Evolutionary conservation across 2,113 vertebrate genomes (phyloP).

Genomic region (Haemorhous mexicanus): DNA sequence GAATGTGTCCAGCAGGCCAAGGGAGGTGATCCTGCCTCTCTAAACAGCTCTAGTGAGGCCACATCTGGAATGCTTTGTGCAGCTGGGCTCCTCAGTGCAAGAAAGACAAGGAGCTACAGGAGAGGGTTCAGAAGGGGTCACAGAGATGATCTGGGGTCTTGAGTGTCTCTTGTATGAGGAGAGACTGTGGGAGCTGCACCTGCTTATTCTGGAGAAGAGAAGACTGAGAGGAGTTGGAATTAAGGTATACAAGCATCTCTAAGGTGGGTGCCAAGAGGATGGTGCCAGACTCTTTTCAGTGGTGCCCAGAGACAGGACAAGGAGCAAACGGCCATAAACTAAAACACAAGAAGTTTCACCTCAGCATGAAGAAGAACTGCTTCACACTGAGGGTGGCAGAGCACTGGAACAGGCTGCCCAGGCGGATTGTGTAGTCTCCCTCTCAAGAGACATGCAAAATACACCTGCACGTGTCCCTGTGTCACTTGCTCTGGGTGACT

Average conservation of each 20-base stretch:
- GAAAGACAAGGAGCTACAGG: neutral
- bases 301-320: accelerated
- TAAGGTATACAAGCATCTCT: neutral
- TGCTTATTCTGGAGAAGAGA: neutral
- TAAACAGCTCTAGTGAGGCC: accelerated
- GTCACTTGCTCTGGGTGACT: neutral
- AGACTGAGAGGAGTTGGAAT: neutral
- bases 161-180: neutral
- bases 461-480: accelerated
- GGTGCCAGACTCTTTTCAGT: neutral
- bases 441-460: neutral
- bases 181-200: accelerated
- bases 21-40: neutral
- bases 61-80: neutral
- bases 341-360: neutral
- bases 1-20: neutral
- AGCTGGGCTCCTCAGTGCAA: no score
- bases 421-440: neutral
- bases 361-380: neutral
- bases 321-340: neutral
- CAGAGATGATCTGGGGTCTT: neutral
- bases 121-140: neutral
- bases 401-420: neutral
- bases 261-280: accelerated
- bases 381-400: neutral